Base-by-base conservation (phyloP, 2,888 invertebrate species). In the Allacma fusca region DNA sequence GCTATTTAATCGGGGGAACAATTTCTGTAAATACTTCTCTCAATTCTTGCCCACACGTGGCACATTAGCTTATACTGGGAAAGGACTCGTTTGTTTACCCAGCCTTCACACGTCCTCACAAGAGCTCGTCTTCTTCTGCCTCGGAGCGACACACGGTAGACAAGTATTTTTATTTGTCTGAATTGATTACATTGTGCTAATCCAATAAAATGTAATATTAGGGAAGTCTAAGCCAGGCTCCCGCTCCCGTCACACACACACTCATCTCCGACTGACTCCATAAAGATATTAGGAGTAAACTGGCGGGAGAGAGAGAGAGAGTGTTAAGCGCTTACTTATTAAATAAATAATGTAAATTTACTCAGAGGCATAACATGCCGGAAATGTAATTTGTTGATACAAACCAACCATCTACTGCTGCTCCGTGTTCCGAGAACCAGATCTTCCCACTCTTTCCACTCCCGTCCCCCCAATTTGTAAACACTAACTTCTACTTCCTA, bases 21-120 rank as follows among this genome's bases (percentile, higher is more conserved):
- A 50, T 50, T 50, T 50, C 50, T 50, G 50, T 50, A 50, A 50
- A 50, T 50, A 50, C 50, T 9, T 50, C 50, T 50, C 50, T 50
- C 50, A 50, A 50, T 50, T 50, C 50, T 50, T 50, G 9, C n/a
- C n/a, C 50, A 50, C 50, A 9, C 16, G 7, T 50, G 50, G 50
- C 19, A 50, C 50, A 50, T 50, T 50, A 13, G 50, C 19, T 2
- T 50, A 13, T 50, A n/a, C 50, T 4, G 34, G 34, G 34, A 50
- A 50, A 50, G n/a, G n/a, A n/a, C 19, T 50, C 19, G 2, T 16
- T 13, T 50, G 50, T 50, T 50, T 50, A 50, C 19, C 50, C 50
- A 50, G 34, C 34, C 34, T 50, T 50, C 50, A 5, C 50, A n/a
- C 50, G n/a, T 34, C 34, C 34, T 34, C 34, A 9, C 4, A 9